These are phyloP conservation scores for Schrankia costaestrigalis DNA, from an alignment of 2,888 invertebrate species.

Conservation along the genomic window DNA sequence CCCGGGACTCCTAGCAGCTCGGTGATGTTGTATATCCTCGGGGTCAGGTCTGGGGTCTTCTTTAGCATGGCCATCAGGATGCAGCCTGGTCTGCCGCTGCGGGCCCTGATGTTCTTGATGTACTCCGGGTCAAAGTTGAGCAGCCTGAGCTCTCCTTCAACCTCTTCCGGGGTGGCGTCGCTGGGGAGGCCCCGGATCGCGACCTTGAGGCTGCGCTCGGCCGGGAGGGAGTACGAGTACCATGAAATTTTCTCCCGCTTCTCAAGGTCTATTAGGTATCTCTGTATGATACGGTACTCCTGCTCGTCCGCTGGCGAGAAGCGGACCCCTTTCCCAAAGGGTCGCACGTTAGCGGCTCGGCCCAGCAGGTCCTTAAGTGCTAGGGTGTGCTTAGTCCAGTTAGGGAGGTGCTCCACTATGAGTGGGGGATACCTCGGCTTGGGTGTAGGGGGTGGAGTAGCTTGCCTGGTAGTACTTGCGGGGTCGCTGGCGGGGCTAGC, in stretches of 20 bases:
- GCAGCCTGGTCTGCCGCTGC: background rate
- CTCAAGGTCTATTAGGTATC: background rate
- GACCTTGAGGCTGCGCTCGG: background rate
- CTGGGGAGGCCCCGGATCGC: constrained; percentile 1
- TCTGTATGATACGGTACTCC: background rate
- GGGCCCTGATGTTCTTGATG: background rate
- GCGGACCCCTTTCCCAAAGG: background rate
- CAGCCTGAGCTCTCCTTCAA: background rate
- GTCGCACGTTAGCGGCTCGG: background rate
- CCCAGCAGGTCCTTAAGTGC: background rate
- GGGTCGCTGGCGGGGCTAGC: background rate
- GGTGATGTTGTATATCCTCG: background rate
- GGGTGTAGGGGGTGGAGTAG: background rate
- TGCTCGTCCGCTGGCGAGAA: background rate
- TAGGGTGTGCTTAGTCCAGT: background rate
- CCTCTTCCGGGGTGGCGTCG: background rate
- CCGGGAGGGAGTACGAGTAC: constrained; percentile 1
- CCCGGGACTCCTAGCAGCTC: background rate
- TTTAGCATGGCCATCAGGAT: background rate
- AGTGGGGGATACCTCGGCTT: background rate
- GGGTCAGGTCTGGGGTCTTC: background rate
- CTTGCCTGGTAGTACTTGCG: background rate
- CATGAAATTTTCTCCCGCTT: background rate
- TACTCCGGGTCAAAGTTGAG: background rate
- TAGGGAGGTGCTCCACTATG: background rate